Base-by-base conservation (phyloP, 2,797 vertebrate species). In the Bryconaethiops microstoma region DNA sequence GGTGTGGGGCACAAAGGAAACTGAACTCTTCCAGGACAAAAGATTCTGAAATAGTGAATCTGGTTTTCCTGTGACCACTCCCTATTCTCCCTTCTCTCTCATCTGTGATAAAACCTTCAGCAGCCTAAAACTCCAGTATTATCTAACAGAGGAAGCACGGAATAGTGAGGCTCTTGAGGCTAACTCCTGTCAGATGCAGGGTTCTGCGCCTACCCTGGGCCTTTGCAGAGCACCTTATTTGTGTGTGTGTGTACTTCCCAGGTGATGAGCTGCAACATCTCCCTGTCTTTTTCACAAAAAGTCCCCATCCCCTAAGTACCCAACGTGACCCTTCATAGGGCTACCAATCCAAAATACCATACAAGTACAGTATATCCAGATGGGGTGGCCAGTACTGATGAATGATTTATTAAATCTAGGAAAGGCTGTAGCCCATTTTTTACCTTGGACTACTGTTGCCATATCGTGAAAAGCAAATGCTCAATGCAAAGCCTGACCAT, bases 11-110 rank as follows among this genome's bases (percentile, higher is more conserved):
- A 74, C 21, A 63, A 35, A 77, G 70, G 71, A 84, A 81, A 78
- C 76, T 67, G 40, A 75, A 78, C 67, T 71, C 75, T 69, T 57
- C 39, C 57, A 42, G 59, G 39, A 82, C 80, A 82, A 78, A 82
- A 78, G 81, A 82, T 69, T 52, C 69, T 82, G 70, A 74, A 78
- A 78, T 52, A 7, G 40, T 54, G 62, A 74, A 60, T 60, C 76
- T 82, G 5, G 21, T 52, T 74, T 74, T 82, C 76, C 81, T 59
- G 68, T 68, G 70, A 54, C 81, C 81, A 68, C 76, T 69, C 81
- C 81, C 65, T 68, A 70, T 25, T 39, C 23, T 69, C 54, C 50
- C 62, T 80, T 74, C 29, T 59, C 54, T 19, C 42, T 74, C 25
- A 35, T 68, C 50, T 67, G 39, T 74, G 71, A 74, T 54, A 74